phyloP scores from a whole-genome alignment of 2,113 vertebrate species.

The Dendropsophus ebraccatus region DNA sequence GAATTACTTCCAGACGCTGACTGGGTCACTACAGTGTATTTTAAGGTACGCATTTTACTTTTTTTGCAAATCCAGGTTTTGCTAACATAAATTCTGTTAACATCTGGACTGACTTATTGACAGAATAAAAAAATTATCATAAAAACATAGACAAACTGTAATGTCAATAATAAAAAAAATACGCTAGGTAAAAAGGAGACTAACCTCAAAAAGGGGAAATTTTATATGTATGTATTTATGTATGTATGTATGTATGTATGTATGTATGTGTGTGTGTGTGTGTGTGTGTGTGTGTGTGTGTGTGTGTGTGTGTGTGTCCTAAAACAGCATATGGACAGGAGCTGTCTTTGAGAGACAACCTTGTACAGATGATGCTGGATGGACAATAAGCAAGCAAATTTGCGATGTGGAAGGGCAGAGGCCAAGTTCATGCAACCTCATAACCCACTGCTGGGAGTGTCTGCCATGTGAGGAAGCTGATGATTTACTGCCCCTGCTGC shows the following conservation, averaged over 20 bases:
- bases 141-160: background rate
- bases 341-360: background rate
- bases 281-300: no score
- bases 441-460: background rate
- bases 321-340: no score
- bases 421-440: slow-evolving; percentile 37
- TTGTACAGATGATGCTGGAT: background rate
- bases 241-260: no score
- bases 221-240: no score
- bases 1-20: slow-evolving; percentile 55
- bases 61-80: slow-evolving; percentile 31
- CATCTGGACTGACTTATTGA: slow-evolving; percentile 36
- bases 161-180: background rate
- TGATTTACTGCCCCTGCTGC: slow-evolving; percentile 5
- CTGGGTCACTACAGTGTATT: slow-evolving; percentile 48
- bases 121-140: background rate
- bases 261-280: no score
- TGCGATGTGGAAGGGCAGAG: slow-evolving; percentile 10
- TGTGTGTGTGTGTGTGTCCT: no score
- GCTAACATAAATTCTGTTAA: slow-evolving; percentile 13
- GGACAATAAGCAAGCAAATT: background rate
- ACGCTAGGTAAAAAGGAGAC: no score
- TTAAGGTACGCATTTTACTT: slow-evolving; percentile 42
- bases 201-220: no score
- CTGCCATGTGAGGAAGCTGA: background rate